Evolutionary conservation across 2,888 invertebrate genomes (phyloP).

Genomic region (Xylota segnis): DNA sequence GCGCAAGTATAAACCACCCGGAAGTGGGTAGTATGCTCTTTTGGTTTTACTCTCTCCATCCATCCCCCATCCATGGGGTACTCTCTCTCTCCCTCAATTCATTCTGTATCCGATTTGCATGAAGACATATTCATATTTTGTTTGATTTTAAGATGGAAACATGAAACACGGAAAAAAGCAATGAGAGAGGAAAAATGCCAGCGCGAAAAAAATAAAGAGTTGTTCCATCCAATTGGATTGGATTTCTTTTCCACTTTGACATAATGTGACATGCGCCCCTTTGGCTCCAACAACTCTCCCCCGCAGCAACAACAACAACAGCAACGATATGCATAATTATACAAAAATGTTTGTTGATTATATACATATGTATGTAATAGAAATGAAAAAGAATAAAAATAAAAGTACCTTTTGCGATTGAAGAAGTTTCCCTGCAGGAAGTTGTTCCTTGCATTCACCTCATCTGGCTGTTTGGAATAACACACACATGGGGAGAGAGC

Average conservation of each 20-base stretch:
- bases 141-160: conserved; percentile 68
- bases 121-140: conserved; percentile 67
- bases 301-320: conserved; percentile 65
- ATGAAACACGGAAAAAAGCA: conserved; percentile 39
- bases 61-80: neutral
- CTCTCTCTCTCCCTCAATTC: conserved; percentile 15
- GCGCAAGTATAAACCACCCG: conserved; percentile 57
- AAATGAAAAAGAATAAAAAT: too few relatives aligned
- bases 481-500: conserved; percentile 6
- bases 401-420: conserved; percentile 83
- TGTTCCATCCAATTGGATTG: conserved; percentile 60
- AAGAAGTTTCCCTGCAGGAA: conserved; percentile 83
- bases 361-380: neutral
- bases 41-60: conserved; percentile 46
- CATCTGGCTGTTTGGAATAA: conserved; percentile 80
- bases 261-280: conserved; percentile 74
- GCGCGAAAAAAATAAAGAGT: conserved; percentile 37
- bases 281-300: conserved; percentile 41
- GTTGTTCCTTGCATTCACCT: conserved; percentile 83
- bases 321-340: conserved; percentile 51
- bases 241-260: conserved; percentile 58
- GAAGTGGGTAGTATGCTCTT: conserved; percentile 68
- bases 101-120: conserved; percentile 72
- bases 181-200: conserved; percentile 32
- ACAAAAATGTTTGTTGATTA: conserved; percentile 40